phyloP scores from a whole-genome alignment of 2,888 invertebrate genomes.

The Philopedon plagiatum region DNA sequence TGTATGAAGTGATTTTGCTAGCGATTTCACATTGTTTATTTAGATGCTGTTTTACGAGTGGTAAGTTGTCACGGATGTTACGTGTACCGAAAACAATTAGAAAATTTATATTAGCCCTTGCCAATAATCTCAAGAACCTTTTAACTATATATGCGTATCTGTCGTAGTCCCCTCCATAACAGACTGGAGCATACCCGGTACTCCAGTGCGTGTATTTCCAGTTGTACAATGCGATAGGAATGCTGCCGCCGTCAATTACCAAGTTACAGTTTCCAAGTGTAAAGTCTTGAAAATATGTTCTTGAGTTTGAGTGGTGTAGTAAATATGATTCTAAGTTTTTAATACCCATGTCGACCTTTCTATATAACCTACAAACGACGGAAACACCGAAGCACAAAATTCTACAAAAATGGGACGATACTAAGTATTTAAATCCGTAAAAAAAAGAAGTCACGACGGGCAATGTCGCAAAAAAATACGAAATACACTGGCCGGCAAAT shows the following conservation, averaged over 20 bases:
- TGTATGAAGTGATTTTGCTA: not conserved
- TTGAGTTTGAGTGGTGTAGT: conserved; percentile 72
- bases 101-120: no score
- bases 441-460: no score
- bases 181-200: conserved; percentile 64
- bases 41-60: not conserved
- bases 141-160: conserved; percentile 76
- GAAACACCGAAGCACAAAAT: no score
- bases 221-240: conserved; percentile 70
- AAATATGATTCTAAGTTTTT: conserved; percentile 87
- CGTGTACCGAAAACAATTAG: conserved; percentile 83
- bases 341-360: no score
- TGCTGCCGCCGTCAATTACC: conserved; percentile 85
- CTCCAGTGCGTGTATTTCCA: conserved; percentile 75
- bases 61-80: not conserved
- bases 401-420: no score
- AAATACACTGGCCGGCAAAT: no score
- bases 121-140: conserved; percentile 76
- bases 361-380: no score
- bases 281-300: conserved; percentile 75
- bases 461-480: no score
- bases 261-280: conserved; percentile 78
- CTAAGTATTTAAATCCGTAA: no score
- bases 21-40: not conserved
- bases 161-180: conserved; percentile 91